Evolutionary conservation across 2,113 vertebrate species (phyloP), one percentile per base, ranked within the genome.

Genomic region (Ochotona princeps): DNA sequence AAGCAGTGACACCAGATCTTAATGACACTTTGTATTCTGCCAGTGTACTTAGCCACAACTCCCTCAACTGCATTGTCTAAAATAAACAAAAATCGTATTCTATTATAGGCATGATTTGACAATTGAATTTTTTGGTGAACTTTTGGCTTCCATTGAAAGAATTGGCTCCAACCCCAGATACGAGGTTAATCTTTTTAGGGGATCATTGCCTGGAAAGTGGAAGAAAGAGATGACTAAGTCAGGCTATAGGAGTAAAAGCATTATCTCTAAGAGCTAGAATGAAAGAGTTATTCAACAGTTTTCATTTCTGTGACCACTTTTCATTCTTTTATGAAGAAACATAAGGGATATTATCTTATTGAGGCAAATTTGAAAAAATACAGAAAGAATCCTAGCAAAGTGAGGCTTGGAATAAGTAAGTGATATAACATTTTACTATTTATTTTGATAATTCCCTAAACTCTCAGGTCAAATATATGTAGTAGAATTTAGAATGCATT

Each of bases 11-110:
- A 84, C 89, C 28, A 4, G 30, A 2, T 87, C 85, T 93, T 93
- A 78, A 95, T 93, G 82, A 72, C 32, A 44, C 61, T 96, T 96
- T 93, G 63, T 85, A 92, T 95, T 93, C 95, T 86, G 83, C 81
- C 86, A 89, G 0, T 57, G 83, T 91, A 75, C 89, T 94, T 92
- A 93, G 83, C 93, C 81, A 85, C 78, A 90, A 23, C 90, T 91
- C 94, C 87, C 82, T 88, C 75, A 91, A 83, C 44, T 76, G 25
- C 57, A 79, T 91, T 66, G 86, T 93, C 69, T 83, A 91, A 96
- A 96, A 92, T 92, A 95, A 96, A 96, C 87, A 96, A 87, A 96
- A 95, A 94, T 83, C 78, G 54, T 95, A 94, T 93, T 95, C 94
- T 95, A 95, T 95, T 94, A 96, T 75, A 87, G 79, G 80, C 67